Percentiles rank a stretch among this genome's conserved stretches.
Conservation (phyloP, 2,888 invertebrate species). For the Ypsolopha sequella region DNA sequence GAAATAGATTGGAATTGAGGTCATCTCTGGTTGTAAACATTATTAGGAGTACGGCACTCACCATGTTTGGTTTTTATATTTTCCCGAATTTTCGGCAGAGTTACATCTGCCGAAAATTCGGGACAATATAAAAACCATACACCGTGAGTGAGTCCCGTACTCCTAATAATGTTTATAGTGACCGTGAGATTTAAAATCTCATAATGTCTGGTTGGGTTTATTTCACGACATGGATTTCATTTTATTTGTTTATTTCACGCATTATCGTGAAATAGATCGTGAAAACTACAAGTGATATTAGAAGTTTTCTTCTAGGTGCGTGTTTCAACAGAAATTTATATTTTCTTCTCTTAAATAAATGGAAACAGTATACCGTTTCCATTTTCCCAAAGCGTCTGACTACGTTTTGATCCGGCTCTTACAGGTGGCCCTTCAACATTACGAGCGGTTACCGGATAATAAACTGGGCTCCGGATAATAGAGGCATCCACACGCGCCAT, state of each 20-base stretch:
- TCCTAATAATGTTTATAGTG: too few species aligned
- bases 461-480: conserved; percentile 27
- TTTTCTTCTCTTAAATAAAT: not conserved
- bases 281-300: too few species aligned
- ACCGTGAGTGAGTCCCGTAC: too few species aligned
- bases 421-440: conserved; percentile 39
- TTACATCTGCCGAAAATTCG: too few species aligned
- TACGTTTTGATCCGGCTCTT: conserved; percentile 10
- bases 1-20: not conserved
- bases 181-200: not conserved
- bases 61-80: too few species aligned
- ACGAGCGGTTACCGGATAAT: conserved; percentile 13
- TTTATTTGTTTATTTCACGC: too few species aligned
- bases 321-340: too few species aligned
- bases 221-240: not conserved
- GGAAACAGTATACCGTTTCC: too few species aligned
- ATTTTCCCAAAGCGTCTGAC: not conserved
- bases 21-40: not conserved
- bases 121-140: too few species aligned
- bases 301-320: too few species aligned
- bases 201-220: not conserved
- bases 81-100: too few species aligned
- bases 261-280: not conserved
- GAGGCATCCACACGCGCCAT: conserved; percentile 33
- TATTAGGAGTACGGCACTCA: too few species aligned